These are phyloP conservation scores for Coranthus polyacanthus DNA, from an alignment of 2,797 vertebrate species.

Conservation along the genomic window DNA sequence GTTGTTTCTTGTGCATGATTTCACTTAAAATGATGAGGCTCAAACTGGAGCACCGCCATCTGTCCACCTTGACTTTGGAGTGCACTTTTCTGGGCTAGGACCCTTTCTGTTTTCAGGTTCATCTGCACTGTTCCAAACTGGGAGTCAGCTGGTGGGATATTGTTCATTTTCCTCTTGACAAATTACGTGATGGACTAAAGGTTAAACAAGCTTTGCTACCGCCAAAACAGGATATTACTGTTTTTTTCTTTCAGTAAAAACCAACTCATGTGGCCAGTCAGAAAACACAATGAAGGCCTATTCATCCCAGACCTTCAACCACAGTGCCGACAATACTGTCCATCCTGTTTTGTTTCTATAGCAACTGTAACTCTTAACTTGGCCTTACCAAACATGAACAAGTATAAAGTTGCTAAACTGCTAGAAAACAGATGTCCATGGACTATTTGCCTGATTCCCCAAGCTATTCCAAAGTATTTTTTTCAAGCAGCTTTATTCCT, in stretches of 20 bases:
- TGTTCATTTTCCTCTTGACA: constrained; percentile 77
- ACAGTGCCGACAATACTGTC: constrained; percentile 65
- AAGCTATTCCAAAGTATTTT: constrained; percentile 64
- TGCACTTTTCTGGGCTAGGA: constrained; percentile 64
- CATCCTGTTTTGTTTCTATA: constrained; percentile 85
- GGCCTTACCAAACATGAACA: constrained; percentile 61
- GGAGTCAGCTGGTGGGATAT: constrained; percentile 71
- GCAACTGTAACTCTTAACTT: constrained; percentile 73
- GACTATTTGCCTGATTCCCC: constrained; percentile 59
- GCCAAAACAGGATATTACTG: constrained; percentile 81
- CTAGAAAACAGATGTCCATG: constrained; percentile 76
- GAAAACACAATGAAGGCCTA: constrained; percentile 68
- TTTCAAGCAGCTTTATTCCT: constrained; percentile 62
- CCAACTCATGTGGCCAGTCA: constrained; percentile 51
- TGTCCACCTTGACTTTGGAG: constrained; percentile 81
- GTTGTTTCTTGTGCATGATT: constrained; percentile 79
- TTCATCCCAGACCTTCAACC: constrained; percentile 69
- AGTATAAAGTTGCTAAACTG: constrained; percentile 73
- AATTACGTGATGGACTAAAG: constrained; percentile 72
- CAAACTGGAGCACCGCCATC: constrained; percentile 70
- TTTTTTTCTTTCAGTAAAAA: constrained; percentile 63
- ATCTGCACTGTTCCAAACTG: constrained; percentile 70
- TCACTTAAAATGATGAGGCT: constrained; percentile 73
- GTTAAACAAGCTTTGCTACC: constrained; percentile 77
- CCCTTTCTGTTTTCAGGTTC: constrained; percentile 74